phyloP scores from a whole-genome alignment of 1,140 invertebrate species.

The Drusus annulatus region DNA sequence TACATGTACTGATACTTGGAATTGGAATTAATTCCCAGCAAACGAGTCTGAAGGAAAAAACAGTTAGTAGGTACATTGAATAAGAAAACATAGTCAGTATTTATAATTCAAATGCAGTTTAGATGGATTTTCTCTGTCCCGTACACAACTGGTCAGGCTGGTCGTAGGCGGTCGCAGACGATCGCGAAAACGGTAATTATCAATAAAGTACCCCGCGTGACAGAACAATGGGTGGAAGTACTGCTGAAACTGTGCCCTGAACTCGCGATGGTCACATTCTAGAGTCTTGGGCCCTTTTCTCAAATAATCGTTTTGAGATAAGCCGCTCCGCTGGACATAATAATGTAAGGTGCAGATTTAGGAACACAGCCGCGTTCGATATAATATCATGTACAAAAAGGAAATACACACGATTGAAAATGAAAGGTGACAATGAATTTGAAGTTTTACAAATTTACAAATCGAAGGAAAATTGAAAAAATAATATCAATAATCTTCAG shows the following conservation, averaged over 20 bases:
- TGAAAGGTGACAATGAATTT: too few relatives aligned
- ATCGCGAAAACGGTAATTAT: slow-evolving; percentile 30
- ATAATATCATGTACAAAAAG: neutral
- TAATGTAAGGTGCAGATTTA: too few relatives aligned
- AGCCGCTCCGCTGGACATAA: too few relatives aligned
- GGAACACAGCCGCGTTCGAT: too few relatives aligned
- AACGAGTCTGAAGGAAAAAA: neutral
- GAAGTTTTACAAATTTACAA: too few relatives aligned
- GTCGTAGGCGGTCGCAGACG: neutral
- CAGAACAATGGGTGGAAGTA: slow-evolving; percentile 36
- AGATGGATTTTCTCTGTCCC: too few relatives aligned
- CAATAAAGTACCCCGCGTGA: slow-evolving; percentile 23
- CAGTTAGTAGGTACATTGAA: too few relatives aligned
- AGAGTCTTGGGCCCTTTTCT: neutral
- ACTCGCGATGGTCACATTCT: slow-evolving; percentile 1
- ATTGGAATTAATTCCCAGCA: neutral
- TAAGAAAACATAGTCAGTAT: too few relatives aligned
- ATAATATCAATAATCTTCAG: too few relatives aligned
- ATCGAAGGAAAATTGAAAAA: too few relatives aligned
- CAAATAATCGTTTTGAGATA: slow-evolving; percentile 4
- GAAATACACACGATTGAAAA: too few relatives aligned
- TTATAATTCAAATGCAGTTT: too few relatives aligned
- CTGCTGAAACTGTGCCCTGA: slow-evolving; percentile 4
- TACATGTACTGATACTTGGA: neutral
- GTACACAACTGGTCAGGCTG: neutral